Percentiles rank a stretch among this genome's conserved stretches.
Conservation (phyloP, 1,140 invertebrate species). For the Euwallacea fornicatus region DNA sequence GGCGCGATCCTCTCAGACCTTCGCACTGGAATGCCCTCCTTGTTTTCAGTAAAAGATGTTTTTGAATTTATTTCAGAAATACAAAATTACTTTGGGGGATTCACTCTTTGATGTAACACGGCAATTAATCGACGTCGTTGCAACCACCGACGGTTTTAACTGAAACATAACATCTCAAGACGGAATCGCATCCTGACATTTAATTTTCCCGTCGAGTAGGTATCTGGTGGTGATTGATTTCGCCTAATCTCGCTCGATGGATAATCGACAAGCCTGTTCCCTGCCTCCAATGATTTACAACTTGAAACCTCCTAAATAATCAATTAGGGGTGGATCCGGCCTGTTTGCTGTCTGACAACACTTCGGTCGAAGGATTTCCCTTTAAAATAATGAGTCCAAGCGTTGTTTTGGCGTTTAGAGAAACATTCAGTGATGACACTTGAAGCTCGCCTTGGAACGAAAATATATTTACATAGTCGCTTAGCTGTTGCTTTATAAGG, state of each 20-base stretch:
- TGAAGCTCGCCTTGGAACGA: too few species aligned
- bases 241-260: conserved; percentile 16
- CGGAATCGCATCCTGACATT: conserved; percentile 6
- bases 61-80: too few species aligned
- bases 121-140: too few species aligned
- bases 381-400: too few species aligned
- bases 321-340: conserved; percentile 10
- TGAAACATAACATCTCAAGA: conserved; percentile 22
- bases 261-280: conserved; percentile 16
- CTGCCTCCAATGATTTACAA: conserved; percentile 18
- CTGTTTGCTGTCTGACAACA: too few species aligned
- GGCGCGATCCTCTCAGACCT: neutral
- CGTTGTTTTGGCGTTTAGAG: too few species aligned
- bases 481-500: too few species aligned
- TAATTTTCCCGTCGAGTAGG: conserved; percentile 22
- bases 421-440: too few species aligned
- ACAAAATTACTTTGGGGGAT: too few species aligned
- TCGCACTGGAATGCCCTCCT: neutral
- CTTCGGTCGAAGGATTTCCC: too few species aligned
- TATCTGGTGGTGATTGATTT: conserved; percentile 26
- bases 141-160: neutral
- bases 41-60: neutral
- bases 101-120: too few species aligned
- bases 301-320: conserved; percentile 28
- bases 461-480: too few species aligned